phyloP scores from a whole-genome alignment of 2,888 invertebrate species.

The Neoascia interrupta region DNA sequence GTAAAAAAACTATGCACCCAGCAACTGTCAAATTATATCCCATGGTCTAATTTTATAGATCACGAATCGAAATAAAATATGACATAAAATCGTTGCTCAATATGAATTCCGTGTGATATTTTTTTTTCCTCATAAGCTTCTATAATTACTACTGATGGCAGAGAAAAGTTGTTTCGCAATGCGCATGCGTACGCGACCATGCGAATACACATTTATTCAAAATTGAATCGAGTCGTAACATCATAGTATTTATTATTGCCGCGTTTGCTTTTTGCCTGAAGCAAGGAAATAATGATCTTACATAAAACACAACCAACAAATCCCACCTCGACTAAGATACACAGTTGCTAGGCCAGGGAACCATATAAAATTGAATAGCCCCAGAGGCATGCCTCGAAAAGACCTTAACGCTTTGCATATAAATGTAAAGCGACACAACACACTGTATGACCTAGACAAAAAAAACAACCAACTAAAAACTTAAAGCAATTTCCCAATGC shows the following conservation, averaged over 20 bases:
- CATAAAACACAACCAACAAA: constrained; percentile 2
- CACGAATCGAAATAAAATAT: background rate
- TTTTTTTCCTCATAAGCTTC: constrained; percentile 22
- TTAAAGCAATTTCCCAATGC: constrained; percentile 14
- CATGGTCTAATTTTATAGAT: background rate
- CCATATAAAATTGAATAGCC: no score
- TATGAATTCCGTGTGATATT: no score
- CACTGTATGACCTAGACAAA: constrained; percentile 10
- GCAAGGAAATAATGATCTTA: constrained; percentile 1
- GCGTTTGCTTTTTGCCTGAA: background rate
- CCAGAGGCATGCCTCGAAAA: no score
- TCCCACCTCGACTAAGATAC: background rate
- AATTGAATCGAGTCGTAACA: no score
- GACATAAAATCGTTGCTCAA: background rate
- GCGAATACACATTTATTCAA: constrained; percentile 5
- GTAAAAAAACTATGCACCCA: no score
- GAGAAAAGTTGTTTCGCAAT: constrained; percentile 9
- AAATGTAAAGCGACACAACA: background rate
- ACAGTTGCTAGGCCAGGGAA: no score
- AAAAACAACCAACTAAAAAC: no score
- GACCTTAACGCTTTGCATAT: no score
- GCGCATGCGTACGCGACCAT: background rate
- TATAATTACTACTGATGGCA: constrained; percentile 7
- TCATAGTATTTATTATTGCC: no score
- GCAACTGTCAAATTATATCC: no score